Conservation (phyloP, 1,140 invertebrate species). For the Macrocentrus cingulum region DNA sequence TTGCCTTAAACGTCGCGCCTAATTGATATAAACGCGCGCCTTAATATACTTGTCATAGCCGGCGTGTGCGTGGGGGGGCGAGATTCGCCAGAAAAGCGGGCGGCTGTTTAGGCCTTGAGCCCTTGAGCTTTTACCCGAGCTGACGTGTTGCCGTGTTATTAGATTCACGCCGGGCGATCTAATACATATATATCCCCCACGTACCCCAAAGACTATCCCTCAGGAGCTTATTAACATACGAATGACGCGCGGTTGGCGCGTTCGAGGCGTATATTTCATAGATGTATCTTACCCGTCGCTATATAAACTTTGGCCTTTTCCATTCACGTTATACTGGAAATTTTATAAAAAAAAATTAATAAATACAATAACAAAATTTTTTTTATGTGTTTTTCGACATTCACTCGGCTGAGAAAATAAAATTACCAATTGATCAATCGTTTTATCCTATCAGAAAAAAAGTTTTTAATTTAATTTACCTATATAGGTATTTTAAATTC, state of each 20-base stretch:
- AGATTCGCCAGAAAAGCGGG: slow-evolving; percentile 18
- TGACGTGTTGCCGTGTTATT: slow-evolving; percentile 26
- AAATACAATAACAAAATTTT: too few relatives aligned
- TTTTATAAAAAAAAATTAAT: too few relatives aligned
- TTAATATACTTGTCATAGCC: slow-evolving; percentile 35
- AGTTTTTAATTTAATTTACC: slow-evolving; percentile 10
- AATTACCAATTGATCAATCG: too few relatives aligned
- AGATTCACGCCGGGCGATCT: slow-evolving; percentile 26
- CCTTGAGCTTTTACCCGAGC: slow-evolving; percentile 21
- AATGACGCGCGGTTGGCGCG: slow-evolving; percentile 9
- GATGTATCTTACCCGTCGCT: too few relatives aligned
- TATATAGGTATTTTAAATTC: too few relatives aligned
- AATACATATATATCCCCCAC: slow-evolving; percentile 19
- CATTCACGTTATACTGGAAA: too few relatives aligned
- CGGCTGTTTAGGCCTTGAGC: slow-evolving; percentile 16
- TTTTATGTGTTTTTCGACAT: too few relatives aligned
- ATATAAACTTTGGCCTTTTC: too few relatives aligned
- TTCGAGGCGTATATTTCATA: too few relatives aligned
- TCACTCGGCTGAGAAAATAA: too few relatives aligned
- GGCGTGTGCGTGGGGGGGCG: slow-evolving; percentile 6
- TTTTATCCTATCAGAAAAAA: background rate
- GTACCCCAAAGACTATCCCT: slow-evolving; percentile 21
- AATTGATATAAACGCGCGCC: slow-evolving; percentile 35
- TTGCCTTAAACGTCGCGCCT: slow-evolving; percentile 28
- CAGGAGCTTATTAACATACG: slow-evolving; percentile 24